phyloP scores from a whole-genome alignment of 2,113 vertebrate genomes.

The Ornithorhynchus anatinus region DNA sequence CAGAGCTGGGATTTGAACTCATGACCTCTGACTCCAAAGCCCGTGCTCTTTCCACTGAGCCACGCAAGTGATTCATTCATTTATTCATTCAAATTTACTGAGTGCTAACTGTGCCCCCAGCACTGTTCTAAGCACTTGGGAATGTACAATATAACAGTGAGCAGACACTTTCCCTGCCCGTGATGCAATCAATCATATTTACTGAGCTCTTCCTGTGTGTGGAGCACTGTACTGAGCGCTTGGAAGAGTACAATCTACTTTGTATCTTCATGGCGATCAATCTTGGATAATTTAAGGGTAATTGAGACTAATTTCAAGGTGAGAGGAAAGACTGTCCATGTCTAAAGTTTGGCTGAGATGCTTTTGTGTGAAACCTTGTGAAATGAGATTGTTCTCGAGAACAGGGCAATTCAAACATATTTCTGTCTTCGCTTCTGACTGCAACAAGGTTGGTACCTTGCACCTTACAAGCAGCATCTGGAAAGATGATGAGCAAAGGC shows the following conservation, averaged over 20 bases:
- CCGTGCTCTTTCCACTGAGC: too few species aligned
- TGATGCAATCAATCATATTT: too few species aligned
- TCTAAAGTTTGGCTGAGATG: slow-evolving; percentile 39
- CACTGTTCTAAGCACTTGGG: too few species aligned
- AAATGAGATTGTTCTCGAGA: not conserved
- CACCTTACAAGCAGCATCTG: not conserved
- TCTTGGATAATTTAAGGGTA: slow-evolving; percentile 58
- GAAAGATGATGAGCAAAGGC: not conserved
- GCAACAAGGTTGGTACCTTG: not conserved
- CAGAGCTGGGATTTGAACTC: too few species aligned
- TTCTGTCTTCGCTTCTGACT: not conserved
- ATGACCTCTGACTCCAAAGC: too few species aligned
- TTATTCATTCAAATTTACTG: too few species aligned
- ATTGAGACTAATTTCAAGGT: slow-evolving; percentile 60
- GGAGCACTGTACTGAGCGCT: too few species aligned
- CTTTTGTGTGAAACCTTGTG: slow-evolving; percentile 12
- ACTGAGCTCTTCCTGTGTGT: too few species aligned
- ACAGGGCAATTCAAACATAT: not conserved
- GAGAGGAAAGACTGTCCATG: slow-evolving; percentile 25
- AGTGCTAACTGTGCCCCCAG: too few species aligned
- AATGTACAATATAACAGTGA: too few species aligned
- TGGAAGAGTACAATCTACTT: slow-evolving; percentile 44
- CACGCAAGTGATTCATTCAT: too few species aligned
- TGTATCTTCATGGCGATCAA: slow-evolving; percentile 46
- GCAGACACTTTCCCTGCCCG: too few species aligned